These are phyloP conservation scores for Ranitomeya imitator DNA, from an alignment of 2,113 vertebrate species.

Conservation along the genomic window DNA sequence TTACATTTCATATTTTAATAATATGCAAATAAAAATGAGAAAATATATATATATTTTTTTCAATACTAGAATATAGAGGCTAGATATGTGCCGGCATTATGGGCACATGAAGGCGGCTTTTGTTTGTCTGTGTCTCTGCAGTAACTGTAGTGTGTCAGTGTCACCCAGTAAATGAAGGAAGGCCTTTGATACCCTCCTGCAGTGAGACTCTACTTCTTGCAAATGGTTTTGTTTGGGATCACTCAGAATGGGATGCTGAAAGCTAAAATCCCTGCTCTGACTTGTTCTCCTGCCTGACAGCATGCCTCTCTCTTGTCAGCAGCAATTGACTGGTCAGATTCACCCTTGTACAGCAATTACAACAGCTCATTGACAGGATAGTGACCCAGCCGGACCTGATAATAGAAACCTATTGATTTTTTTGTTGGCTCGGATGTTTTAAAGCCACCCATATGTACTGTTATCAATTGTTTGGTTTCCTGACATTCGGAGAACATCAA, in stretches of 20 bases:
- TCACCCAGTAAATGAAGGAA: conserved; percentile 32
- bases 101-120: not conserved
- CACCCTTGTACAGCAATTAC: conserved; percentile 83
- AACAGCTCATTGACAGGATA: conserved; percentile 97
- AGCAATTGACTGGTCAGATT: conserved; percentile 88
- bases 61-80: not conserved
- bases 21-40: not conserved
- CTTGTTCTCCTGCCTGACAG: conserved; percentile 91
- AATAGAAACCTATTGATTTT: conserved; percentile 99
- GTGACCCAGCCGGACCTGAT: conserved; percentile 94
- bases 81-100: not conserved
- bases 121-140: conserved; percentile 38
- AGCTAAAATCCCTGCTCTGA: conserved; percentile 95
- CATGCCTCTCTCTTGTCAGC: conserved; percentile 93
- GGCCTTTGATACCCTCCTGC: conserved; percentile 59
- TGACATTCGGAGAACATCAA: conserved; percentile 65
- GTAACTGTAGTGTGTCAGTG: conserved; percentile 23
- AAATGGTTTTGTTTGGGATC: conserved; percentile 74
- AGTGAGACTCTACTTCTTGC: conserved; percentile 70
- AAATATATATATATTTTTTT: not conserved
- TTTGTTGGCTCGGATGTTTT: conserved; percentile 77
- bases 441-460: conserved; percentile 79
- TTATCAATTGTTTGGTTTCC: conserved; percentile 83
- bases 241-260: conserved; percentile 75
- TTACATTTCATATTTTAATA: not conserved